These are phyloP conservation scores for Acridotheres tristis DNA, from an alignment of 2,797 vertebrate species.

Conservation along the genomic window DNA sequence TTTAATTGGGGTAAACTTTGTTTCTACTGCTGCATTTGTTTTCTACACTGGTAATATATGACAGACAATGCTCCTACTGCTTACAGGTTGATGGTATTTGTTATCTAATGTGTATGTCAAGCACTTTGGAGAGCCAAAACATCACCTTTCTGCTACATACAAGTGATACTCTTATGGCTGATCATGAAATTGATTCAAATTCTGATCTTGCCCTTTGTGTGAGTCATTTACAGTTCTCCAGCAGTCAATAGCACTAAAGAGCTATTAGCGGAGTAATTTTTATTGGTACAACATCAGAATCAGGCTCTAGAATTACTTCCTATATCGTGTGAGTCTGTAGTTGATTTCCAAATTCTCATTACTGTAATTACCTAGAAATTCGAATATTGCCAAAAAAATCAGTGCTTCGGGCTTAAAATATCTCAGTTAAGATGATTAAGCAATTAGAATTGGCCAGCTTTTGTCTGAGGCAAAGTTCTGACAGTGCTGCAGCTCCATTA, in stretches of 20 bases:
- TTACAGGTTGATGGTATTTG: background rate
- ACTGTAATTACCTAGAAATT: background rate
- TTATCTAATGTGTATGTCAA: background rate
- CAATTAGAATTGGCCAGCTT: background rate
- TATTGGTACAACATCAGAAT: background rate
- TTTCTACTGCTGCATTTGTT: background rate
- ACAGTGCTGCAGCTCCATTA: background rate
- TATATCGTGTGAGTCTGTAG: background rate
- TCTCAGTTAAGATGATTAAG: background rate
- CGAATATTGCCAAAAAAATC: background rate
- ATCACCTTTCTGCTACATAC: background rate
- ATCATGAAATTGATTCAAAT: background rate
- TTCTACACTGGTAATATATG: background rate
- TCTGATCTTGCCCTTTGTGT: background rate
- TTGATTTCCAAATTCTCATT: background rate
- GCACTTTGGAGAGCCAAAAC: background rate
- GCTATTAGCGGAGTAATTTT: background rate
- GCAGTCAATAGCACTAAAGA: background rate
- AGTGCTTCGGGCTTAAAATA: background rate
- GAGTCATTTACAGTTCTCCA: background rate
- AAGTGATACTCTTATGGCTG: background rate
- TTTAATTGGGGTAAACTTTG: background rate
- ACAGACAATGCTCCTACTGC: background rate
- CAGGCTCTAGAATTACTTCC: background rate
- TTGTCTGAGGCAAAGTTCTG: background rate